Base-by-base conservation (phyloP, 1,140 invertebrate genomes). In the Hydropsyche tenuis region DNA sequence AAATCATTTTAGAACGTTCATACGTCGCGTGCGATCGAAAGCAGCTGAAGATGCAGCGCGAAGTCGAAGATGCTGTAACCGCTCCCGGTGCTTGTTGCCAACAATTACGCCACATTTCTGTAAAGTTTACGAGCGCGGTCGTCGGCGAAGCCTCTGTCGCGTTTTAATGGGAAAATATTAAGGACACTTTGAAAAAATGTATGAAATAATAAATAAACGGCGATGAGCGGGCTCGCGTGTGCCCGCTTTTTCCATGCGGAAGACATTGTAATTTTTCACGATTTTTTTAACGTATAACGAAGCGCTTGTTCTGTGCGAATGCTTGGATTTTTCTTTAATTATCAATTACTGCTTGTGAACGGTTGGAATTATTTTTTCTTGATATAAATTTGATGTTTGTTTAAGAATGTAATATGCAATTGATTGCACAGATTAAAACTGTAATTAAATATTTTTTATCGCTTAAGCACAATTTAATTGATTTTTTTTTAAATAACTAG, bases 51-150 rank as follows among this genome's bases (percentile, higher is more conserved):
- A n/a, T n/a, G n/a, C n/a, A n/a, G n/a, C n/a, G n/a, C n/a, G n/a
- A 37, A 4, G 30, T 37, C 9, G 30, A 37, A 37, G 56, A 60
- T 27, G 56, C 23, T 60, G 20, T 25, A 60, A 60, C 56, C 9
- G 56, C 56, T 53, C 51, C 22, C 51, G 51, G n/a, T 20, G 22
- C 51, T 53, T 14, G 9, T 53, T 20, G 51, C 51, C 51, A 60
- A 60, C 56, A 60, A 60, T 60, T 60, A 60, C 56, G 7, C 2
- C 56, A 27, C 56, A 25, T 60, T 60, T 60, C 56, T 14, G 9
- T 3, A 11, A 7, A 25, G 56, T 60, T 60, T 60, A 60, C 22
- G 56, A 60, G 11, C 22, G 56, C 48, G 30, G 30, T 37, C 30
- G 48, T 12, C 56, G 56, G 56, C 56, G 4, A 60, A 60, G 20